These are phyloP conservation scores for Nymphalis c-album DNA, from an alignment of 2,888 invertebrate genomes.

Conservation along the genomic window DNA sequence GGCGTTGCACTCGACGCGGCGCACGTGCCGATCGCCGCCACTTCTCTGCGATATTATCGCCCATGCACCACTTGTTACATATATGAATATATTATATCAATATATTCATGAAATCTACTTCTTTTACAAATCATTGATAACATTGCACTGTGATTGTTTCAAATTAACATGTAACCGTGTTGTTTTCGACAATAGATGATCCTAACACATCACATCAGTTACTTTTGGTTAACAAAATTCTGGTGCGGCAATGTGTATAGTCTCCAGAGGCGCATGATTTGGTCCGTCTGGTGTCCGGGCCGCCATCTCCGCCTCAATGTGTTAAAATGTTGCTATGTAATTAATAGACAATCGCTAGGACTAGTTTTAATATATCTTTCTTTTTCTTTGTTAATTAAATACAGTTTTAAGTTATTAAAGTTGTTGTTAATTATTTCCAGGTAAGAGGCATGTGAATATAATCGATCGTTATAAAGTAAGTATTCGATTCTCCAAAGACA, in stretches of 20 bases:
- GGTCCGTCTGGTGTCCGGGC: conserved; percentile 43
- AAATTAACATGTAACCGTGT: background rate
- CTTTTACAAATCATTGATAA: background rate
- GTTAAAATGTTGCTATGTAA: background rate
- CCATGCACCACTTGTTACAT: conserved; percentile 42
- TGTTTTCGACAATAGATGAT: conserved; percentile 39
- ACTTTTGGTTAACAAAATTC: conserved; percentile 76
- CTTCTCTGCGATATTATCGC: conserved; percentile 68
- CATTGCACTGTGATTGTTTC: background rate
- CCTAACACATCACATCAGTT: conserved; percentile 68
- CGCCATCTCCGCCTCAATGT: background rate
- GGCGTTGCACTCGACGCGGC: conserved; percentile 62
- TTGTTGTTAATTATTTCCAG: background rate
- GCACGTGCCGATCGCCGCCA: conserved; percentile 77
- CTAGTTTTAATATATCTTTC: background rate
- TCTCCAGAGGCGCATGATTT: conserved; percentile 68
- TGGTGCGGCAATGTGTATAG: conserved; percentile 62
- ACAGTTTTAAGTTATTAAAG: background rate
- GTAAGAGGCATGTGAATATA: background rate
- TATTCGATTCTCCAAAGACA: background rate
- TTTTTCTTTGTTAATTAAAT: background rate
- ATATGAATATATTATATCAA: conserved; percentile 15
- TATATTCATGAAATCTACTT: background rate
- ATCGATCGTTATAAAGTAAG: background rate
- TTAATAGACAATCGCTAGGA: background rate